Evolutionary conservation across 1,140 invertebrate species (phyloP).

Genomic region (Idris sp.): DNA sequence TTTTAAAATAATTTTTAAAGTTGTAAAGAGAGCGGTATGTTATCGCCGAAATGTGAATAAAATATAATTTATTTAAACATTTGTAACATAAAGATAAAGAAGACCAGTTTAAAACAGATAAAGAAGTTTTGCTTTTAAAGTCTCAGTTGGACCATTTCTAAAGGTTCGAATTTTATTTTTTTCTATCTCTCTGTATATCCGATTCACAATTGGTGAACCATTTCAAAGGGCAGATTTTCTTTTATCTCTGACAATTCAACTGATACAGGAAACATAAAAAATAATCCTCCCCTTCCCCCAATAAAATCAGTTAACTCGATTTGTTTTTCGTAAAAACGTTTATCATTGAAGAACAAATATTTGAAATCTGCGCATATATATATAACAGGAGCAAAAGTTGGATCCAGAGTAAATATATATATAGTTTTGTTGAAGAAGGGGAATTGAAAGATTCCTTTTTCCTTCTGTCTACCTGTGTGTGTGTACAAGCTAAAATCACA

Average conservation of each 20-base stretch:
- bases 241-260: constrained; percentile 52
- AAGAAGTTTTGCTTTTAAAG: no score
- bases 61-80: no score
- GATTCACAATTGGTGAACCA: constrained; percentile 42
- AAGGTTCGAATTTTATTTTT: constrained; percentile 46
- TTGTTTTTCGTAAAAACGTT: neutral
- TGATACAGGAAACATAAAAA: constrained; percentile 49
- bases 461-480: neutral
- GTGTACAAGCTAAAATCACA: neutral
- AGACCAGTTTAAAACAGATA: no score
- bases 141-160: constrained; percentile 41
- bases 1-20: no score
- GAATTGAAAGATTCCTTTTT: constrained; percentile 24
- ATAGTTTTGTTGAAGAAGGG: constrained; percentile 11
- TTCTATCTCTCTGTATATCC: no score
- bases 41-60: no score
- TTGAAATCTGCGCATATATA: no score
- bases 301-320: no score
- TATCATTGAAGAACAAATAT: no score
- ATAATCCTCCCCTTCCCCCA: neutral
- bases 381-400: constrained; percentile 13
- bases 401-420: constrained; percentile 7
- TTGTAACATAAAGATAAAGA: no score
- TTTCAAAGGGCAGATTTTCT: constrained; percentile 34
- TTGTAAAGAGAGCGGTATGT: no score